phyloP scores from a whole-genome alignment of 2,888 invertebrate genomes.

The Oligia strigilis region DNA sequence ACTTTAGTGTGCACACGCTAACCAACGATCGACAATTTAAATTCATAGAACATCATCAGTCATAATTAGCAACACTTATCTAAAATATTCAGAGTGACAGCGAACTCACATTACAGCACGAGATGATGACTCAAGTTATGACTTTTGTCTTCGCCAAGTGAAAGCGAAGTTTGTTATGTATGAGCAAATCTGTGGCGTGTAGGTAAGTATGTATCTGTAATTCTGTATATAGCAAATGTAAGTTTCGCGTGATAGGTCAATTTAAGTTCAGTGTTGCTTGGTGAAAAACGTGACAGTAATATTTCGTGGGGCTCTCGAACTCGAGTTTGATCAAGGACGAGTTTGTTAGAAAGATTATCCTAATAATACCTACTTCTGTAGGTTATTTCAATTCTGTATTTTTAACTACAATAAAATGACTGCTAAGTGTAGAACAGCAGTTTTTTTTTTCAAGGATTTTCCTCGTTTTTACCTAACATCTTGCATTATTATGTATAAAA shows the following conservation, averaged over 20 bases:
- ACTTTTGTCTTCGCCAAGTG: constrained; percentile 65
- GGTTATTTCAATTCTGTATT: background rate
- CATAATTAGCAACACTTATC: constrained; percentile 34
- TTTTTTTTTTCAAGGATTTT: background rate
- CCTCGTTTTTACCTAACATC: background rate
- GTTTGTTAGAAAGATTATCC: constrained; percentile 10
- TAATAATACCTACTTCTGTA: background rate
- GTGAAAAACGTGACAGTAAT: constrained; percentile 68
- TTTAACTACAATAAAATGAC: background rate
- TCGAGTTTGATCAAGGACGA: constrained; percentile 56
- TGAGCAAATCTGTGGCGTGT: constrained; percentile 62
- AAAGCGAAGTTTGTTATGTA: constrained; percentile 72
- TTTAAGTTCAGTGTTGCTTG: constrained; percentile 63
- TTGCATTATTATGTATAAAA: background rate
- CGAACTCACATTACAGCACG: constrained; percentile 39
- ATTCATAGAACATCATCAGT: constrained; percentile 30
- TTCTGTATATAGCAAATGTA: constrained; percentile 40
- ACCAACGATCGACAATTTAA: constrained; percentile 16
- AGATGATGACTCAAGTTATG: constrained; percentile 57
- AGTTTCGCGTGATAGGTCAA: constrained; percentile 76
- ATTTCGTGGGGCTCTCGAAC: constrained; percentile 41
- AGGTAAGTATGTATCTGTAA: constrained; percentile 32
- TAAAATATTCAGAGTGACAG: constrained; percentile 46
- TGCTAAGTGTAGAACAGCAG: background rate
- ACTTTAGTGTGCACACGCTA: constrained; percentile 19